Conservation (phyloP, 2,888 invertebrate genomes). For the Copidosoma aretas region DNA sequence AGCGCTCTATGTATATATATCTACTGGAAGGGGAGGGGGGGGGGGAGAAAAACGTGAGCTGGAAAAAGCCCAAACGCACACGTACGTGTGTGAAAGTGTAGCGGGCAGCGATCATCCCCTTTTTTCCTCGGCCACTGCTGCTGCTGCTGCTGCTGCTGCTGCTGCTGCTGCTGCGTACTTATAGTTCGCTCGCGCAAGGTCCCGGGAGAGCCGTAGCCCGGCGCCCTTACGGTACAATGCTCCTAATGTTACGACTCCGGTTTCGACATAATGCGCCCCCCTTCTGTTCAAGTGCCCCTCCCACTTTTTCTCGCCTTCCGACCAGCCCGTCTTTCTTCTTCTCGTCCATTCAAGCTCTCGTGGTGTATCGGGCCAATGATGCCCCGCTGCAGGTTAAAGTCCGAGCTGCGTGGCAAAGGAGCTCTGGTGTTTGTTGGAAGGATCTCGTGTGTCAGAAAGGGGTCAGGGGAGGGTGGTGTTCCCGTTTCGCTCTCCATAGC, state of each 20-base stretch:
- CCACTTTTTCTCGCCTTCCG: not conserved
- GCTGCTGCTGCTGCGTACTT: constrained; percentile 10
- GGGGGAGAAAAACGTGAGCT: constrained; percentile 37
- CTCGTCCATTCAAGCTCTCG: too few relatives aligned
- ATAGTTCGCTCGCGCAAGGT: constrained; percentile 41
- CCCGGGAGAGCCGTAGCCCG: constrained; percentile 58
- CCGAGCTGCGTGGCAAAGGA: too few relatives aligned
- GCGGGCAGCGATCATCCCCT: not conserved
- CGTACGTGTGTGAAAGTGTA: not conserved
- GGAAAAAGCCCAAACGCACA: not conserved
- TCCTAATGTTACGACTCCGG: constrained; percentile 62
- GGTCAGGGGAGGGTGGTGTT: too few relatives aligned
- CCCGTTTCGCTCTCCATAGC: too few relatives aligned
- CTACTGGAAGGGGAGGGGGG: constrained; percentile 32
- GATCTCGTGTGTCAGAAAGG: too few relatives aligned
- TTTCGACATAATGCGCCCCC: constrained; percentile 60
- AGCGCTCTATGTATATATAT: constrained; percentile 29
- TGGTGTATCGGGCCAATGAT: too few relatives aligned
- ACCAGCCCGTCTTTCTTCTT: too few relatives aligned
- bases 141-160: constrained; percentile 17
- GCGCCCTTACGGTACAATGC: constrained; percentile 59
- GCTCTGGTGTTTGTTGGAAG: too few relatives aligned
- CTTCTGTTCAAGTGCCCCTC: too few relatives aligned
- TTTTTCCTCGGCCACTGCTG: constrained; percentile 4
- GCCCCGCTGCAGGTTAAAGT: too few relatives aligned